Base-by-base conservation (phyloP, 2,888 invertebrate genomes). In the Epicampocera succincta region DNA sequence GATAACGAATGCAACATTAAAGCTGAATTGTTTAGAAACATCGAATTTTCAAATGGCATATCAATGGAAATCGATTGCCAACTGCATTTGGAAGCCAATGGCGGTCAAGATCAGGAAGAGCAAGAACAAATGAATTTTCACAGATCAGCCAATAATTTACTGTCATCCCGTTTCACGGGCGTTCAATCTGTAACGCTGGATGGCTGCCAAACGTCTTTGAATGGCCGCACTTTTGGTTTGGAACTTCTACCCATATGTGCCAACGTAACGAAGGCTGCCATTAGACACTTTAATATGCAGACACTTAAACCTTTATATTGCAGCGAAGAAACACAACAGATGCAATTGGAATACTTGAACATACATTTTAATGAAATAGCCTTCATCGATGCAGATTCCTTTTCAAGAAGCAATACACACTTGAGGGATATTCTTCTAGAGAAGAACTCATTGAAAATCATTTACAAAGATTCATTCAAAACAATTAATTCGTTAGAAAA, bases 181-280 rank as follows among this genome's bases (percentile, higher is more conserved):
- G 83, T 84, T 25, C 81, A 85, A 60, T 74, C 83, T 73, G 84
- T 86, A 69, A 84, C 83, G 42, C 84, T 90, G 29, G 87, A 89
- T 79, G 90, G 90, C 40, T 88, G 87, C 44, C 87, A 87, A 69
- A 87, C 88, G 17, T 85, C 88, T 33, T 84, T 89, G 19, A 84
- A 87, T 69, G 80, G 84, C 0, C 69, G 80, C 25, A 88, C 87
- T 63, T 90, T 89, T 82, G 90, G 90, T 3, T 74, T 89, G 77
- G 89, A 89, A 76, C 88, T 87, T 73, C 83, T 90, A 82, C 87
- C 88, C 19, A 87, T 88, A 58, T 90, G 90, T 74, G 82, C 66
- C 0, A 83, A 85, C 15, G 84, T 90, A 60, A 83, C 86, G 19
- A 86, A 85, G 61, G 69, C 86, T 3, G 82, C 85, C 40, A 85